A percentile compares a stretch with the other conserved stretches of the same genome.
Conservation (phyloP, 30 jellyfish, hydroid and myxozoan species). For the Hydra vulgaris region DNA sequence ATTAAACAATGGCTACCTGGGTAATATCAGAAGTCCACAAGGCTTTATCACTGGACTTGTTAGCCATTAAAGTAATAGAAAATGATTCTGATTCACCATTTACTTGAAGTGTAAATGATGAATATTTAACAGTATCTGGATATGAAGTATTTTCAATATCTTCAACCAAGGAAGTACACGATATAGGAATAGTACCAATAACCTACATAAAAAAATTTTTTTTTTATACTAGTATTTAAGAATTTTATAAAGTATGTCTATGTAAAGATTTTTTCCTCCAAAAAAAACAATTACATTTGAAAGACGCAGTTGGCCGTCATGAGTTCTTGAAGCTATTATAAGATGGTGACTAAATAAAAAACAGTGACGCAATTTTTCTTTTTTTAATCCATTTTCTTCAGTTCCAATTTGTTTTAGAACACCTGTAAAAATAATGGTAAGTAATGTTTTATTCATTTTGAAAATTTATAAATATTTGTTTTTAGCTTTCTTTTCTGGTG, state of each 20-base stretch:
- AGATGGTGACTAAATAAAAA: constrained; percentile 79
- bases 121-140: constrained; percentile 35
- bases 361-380: constrained; percentile 86
- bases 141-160: constrained; percentile 58
- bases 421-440: constrained; percentile 31
- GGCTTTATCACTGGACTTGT: constrained; percentile 75
- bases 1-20: no score
- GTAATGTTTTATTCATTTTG: no score
- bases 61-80: constrained; percentile 73
- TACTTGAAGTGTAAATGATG: constrained; percentile 63
- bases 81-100: constrained; percentile 23
- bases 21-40: constrained; percentile 96
- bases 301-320: constrained; percentile 74
- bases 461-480: no score
- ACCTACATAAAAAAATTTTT: constrained; percentile 43
- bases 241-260: no score
- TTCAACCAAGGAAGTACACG: constrained; percentile 51
- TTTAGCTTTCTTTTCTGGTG: no score
- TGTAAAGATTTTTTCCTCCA: no score
- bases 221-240: no score
- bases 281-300: constrained; percentile 46
- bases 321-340: constrained; percentile 76
- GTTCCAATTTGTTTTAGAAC: constrained; percentile 64
- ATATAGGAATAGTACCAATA: constrained; percentile 70
- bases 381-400: constrained; percentile 30